Evolutionary conservation across 2,888 invertebrate species (phyloP), one percentile per base, ranked within the genome.

Genomic region (Ametastegia equiseti): DNA sequence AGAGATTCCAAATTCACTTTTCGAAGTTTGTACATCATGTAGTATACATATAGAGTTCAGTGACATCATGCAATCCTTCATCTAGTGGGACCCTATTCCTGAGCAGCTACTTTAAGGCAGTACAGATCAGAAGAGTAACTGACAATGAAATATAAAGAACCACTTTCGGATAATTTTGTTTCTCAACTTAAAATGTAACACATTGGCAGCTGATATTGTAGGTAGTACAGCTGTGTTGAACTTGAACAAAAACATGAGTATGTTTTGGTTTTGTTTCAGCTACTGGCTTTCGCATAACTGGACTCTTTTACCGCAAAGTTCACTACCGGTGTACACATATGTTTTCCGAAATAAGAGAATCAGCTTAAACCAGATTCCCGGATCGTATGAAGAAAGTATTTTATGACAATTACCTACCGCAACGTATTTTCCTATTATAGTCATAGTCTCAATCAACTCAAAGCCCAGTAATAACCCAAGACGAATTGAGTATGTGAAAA

Each of bases 211-310:
- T 30, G 13, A 19, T 13, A 54, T 54, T 23, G 23, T 23, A 54
- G 2, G 23, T 23, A 54, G 2, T 23, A 2, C 23, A 54, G 9
- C 23, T 23, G 6, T 54, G 23, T 23, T 23, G 30, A 27, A 27
- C 2, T 45, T 7, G 5, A 0, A 33, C 15, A 1, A 6, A 47
- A 30, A 47, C 30, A 5, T 30, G 6, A 47, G 39, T 67, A 9
- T 15, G 67, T 71, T 11, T 27, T 23, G 15, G 5, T 45, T 30
- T 54, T 36, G 11, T 33, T 75, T 13, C 75, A 88, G 88, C 3
- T 88, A 88, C 39, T 88, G 88, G 87, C 77, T 60, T 27, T 71
- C 57, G 11, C 82, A 87, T 47, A 86, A 88, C 80, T 86, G 85
- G 86, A 88, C 87, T 0, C 9, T 83, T 4, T 7, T 13, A 82